Evolutionary conservation across 2,797 vertebrate genomes (phyloP), one percentile per base, ranked within the genome.

Genomic region (Bufotes viridis): DNA sequence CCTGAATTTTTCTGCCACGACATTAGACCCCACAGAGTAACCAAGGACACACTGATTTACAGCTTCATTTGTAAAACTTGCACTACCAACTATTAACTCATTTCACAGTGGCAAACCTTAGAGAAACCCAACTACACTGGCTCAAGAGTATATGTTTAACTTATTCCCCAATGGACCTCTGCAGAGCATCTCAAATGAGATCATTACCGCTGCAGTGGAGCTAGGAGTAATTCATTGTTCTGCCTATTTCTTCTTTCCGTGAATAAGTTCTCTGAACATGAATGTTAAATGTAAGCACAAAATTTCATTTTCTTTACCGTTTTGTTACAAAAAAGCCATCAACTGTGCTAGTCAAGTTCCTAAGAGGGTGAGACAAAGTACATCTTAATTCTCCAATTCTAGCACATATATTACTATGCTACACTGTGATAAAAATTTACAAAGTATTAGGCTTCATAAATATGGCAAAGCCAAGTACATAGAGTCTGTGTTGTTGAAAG

Each of bases 11-110:
- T 84, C 85, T 61, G 61, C 72, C 20, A 76, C 81, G 53, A 79
- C 81, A 86, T 89, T 87, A 89, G 69, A 83, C 34, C 75, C 81
- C 85, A 87, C 81, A 51, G 85, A 83, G 88, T 72, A 78, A 34
- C 57, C 53, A 67, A 86, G 85, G 81, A 63, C 88, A 80, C 65
- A 55, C 55, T 74, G 84, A 84, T 88, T 80, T 88, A 78, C 65
- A 22, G 67, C 74, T 70, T 20, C 58, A 58, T 87, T 87, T 87
- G 65, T 89, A 69, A 67, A 86, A 76, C 24, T 34, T 86, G 72
- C 12, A 18, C 24, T 57, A 58, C 72, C 34, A 74, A 69, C 86
- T 78, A 55, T 84, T 88, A 83, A 87, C 86, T 63, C 51, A 42
- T 76, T 76, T 87, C 81, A 24, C 80, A 57, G 70, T 20, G 58